Percentiles rank a stretch among this genome's conserved stretches.
These are phyloP conservation scores for Erebia palarica DNA, from an alignment of 2,888 invertebrate species.

Conservation along the genomic window DNA sequence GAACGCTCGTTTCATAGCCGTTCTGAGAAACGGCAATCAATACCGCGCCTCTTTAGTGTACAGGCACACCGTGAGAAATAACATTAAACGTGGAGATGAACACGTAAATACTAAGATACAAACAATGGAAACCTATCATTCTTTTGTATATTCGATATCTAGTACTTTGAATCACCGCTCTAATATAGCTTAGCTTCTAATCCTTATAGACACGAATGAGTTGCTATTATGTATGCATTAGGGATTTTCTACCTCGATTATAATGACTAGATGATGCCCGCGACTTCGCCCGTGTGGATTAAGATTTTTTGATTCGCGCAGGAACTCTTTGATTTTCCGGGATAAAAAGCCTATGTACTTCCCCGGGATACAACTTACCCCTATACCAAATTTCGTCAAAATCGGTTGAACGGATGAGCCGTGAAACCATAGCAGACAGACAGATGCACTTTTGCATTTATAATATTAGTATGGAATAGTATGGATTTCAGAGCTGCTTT, in stretches of 20 bases:
- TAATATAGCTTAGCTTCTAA: constrained; percentile 13
- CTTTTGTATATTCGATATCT: constrained; percentile 30
- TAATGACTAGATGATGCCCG: neutral
- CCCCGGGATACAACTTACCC: too few species aligned
- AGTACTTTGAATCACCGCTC: constrained; percentile 10
- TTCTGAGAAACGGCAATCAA: constrained; percentile 63
- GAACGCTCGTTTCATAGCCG: constrained; percentile 59
- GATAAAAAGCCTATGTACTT: too few species aligned
- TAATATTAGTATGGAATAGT: too few species aligned
- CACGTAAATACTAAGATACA: constrained; percentile 21
- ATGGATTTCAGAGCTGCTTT: too few species aligned
- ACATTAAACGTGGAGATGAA: constrained; percentile 26
- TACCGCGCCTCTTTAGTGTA: constrained; percentile 46
- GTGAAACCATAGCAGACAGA: too few species aligned
- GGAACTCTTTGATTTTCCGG: too few species aligned
- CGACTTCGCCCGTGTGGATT: too few species aligned
- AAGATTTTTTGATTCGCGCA: too few species aligned
- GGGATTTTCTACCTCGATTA: neutral
- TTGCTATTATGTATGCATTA: neutral
- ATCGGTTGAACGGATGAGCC: too few species aligned
- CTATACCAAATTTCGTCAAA: too few species aligned
- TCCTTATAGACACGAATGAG: constrained; percentile 15
- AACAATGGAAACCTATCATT: constrained; percentile 28
- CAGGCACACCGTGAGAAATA: constrained; percentile 43
- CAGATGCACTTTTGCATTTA: too few species aligned